Base-by-base conservation (phyloP, 2,888 invertebrate genomes). In the Muscina levida region DNA sequence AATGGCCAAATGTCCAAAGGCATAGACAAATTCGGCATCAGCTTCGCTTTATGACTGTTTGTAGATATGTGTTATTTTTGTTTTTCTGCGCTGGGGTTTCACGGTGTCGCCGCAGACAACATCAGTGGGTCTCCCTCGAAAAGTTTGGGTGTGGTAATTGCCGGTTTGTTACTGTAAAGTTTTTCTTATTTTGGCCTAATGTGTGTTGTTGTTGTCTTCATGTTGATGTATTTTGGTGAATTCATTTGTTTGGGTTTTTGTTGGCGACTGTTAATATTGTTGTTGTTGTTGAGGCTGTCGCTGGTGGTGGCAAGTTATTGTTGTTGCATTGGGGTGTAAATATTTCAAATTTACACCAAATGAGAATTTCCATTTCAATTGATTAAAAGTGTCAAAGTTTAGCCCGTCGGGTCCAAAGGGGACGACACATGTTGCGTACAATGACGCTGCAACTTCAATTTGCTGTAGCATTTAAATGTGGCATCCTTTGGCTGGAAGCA, bases 331-430 rank as follows among this genome's bases (percentile, higher is more conserved):
- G 71, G 79, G 48, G 22, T 42, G 68, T 68, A 56, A 53, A 42
- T 56, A 53, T 56, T 68, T 53, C 22, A 68, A 72, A 26, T 79
- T 68, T 59, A 26, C 48, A 51, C 39, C 75, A 76, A 72, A 67
- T 51, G 71, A 65, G 48, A 72, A 73, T 66, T 66, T 76, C 62
- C 17, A 42, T 51, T 74, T 62, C 77, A 81, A 74, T 81, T 77
- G 77, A 81, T 68, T 74, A 74, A 71, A 77, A 77, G 77, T 77
- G 77, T 77, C 80, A 77, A 81, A 81, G 80, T 81, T 81, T 81
- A 81, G 73, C 71, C 73, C 71, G 62, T 70, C 44, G 65, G 31
- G 76, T 62, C 68, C 1, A 24, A 53, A 79, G 57, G 71, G 72
- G 72, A 68, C 31, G 31, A 31, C 31, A 31, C 79, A 75, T 65